Evolutionary conservation across 1,140 invertebrate species (phyloP).

Genomic region (Gryon sp.): DNA sequence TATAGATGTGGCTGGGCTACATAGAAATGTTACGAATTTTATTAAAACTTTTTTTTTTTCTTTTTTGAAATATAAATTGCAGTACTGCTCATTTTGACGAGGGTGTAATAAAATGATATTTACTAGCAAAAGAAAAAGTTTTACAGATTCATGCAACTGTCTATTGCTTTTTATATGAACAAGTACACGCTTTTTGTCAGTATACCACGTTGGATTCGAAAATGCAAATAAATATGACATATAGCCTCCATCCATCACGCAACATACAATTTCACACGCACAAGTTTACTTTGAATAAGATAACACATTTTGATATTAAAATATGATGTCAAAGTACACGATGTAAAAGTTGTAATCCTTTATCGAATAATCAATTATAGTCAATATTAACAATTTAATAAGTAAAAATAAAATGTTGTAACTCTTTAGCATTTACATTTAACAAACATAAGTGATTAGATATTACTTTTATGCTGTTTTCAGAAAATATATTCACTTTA

Average conservation of each 20-base stretch:
- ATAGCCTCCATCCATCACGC: constrained; percentile 41
- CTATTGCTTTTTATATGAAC: constrained; percentile 6
- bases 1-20: not conserved
- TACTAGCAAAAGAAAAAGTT: not conserved
- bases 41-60: constrained; percentile 18
- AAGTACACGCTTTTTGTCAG: not conserved
- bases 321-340: constrained; percentile 28
- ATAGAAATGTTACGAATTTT: not conserved
- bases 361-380: constrained; percentile 52
- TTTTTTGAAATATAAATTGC: not conserved
- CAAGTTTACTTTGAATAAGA: constrained; percentile 31
- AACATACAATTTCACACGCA: constrained; percentile 18
- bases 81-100: too few species aligned
- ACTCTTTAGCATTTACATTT: constrained; percentile 16
- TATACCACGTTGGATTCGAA: not conserved
- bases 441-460: too few species aligned
- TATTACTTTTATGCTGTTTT: too few species aligned
- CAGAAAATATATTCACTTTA: not conserved
- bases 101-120: too few species aligned
- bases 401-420: constrained; percentile 6
- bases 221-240: constrained; percentile 50
- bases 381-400: constrained; percentile 36
- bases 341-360: constrained; percentile 40
- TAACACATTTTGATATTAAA: constrained; percentile 32
- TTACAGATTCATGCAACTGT: not conserved